These are phyloP conservation scores for Callorhinus ursinus DNA, from an alignment of 2,113 vertebrate species.

Conservation along the genomic window DNA sequence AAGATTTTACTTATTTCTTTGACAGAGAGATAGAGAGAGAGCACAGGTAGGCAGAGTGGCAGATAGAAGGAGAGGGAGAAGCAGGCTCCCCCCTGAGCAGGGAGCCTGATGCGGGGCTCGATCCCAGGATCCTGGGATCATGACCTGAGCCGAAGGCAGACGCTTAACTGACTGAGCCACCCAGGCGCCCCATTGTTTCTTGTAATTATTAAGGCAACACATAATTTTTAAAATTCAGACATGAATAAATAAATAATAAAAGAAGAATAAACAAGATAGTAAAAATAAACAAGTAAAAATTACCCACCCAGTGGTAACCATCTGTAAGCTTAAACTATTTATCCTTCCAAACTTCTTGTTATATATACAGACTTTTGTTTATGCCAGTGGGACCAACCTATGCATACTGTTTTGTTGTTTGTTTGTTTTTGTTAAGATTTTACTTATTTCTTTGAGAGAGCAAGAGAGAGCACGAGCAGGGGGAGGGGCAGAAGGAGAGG, in stretches of 20 bases:
- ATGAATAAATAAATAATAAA: not conserved
- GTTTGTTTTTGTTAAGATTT: not conserved
- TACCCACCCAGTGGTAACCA: not conserved
- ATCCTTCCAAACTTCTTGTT: not conserved
- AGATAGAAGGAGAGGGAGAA: no score
- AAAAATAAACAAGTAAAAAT: not conserved
- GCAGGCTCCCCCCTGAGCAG: no score
- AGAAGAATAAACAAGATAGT: not conserved
- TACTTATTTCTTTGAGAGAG: not conserved
- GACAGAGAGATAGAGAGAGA: no score
- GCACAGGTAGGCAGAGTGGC: no score
- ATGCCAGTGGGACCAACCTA: not conserved
- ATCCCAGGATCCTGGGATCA: no score
- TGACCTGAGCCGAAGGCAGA: no score
- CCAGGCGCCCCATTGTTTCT: not conserved
- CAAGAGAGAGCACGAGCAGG: fast-evolving
- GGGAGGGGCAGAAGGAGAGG: not conserved
- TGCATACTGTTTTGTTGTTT: no score
- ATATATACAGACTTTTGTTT: not conserved
- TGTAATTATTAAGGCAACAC: not conserved
- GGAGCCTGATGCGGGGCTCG: no score
- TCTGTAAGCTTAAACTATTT: not conserved
- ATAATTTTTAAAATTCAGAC: not conserved
- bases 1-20: no score
- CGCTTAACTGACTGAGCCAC: no score